Conservation (phyloP, 2,888 invertebrate genomes). For the Melipona beecheii region DNA sequence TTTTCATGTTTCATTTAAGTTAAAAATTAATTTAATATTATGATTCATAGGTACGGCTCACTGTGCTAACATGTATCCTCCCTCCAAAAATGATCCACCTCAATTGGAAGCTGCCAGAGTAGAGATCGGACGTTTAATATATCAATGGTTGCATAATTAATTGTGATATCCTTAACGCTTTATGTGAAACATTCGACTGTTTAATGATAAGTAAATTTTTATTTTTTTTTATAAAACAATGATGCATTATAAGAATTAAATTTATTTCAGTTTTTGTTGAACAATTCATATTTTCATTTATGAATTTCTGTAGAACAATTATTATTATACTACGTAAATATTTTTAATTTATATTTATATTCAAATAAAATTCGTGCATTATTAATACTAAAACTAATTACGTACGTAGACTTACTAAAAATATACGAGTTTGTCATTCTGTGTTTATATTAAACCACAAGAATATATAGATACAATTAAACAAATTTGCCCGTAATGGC, state of each 20-base stretch:
- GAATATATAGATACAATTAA: constrained; percentile 58
- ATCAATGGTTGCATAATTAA: constrained; percentile 85
- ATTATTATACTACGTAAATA: constrained; percentile 55
- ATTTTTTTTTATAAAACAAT: constrained; percentile 12
- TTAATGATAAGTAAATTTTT: constrained; percentile 8
- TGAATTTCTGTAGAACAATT: constrained; percentile 28
- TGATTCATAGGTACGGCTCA: constrained; percentile 89
- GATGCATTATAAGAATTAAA: constrained; percentile 22
- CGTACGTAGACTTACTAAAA: constrained; percentile 46
- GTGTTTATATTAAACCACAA: constrained; percentile 46
- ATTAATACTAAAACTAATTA: constrained; percentile 54
- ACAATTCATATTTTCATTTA: constrained; percentile 35
- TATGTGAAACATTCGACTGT: constrained; percentile 32
- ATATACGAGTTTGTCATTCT: constrained; percentile 39
- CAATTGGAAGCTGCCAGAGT: constrained; percentile 89
- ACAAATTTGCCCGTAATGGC: constrained; percentile 74
- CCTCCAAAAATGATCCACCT: constrained; percentile 87
- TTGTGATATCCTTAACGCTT: constrained; percentile 17
- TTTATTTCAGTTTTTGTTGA: constrained; percentile 31
- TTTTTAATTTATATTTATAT: constrained; percentile 46
- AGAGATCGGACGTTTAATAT: constrained; percentile 87
- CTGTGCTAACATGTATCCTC: constrained; percentile 97
- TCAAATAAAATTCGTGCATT: constrained; percentile 56
- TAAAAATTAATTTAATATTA: constrained; percentile 17
- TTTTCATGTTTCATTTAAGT: neutral